phyloP scores from a whole-genome alignment of 2,797 vertebrate species.

The Pristis pectinata region DNA sequence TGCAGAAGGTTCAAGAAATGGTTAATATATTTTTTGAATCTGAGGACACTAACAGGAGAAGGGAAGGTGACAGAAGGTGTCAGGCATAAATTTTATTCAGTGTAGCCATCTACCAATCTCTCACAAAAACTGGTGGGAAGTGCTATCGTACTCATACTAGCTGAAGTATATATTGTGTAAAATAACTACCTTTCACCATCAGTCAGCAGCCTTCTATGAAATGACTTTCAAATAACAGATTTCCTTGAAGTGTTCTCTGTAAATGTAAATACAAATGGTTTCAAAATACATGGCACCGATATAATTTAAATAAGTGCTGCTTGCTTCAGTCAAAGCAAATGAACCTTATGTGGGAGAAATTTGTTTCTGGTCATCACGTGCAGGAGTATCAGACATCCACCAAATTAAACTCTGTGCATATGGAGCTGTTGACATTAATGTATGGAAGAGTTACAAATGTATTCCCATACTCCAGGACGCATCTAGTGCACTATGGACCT shows the following conservation, averaged over 20 bases:
- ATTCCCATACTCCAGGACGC: too few species aligned
- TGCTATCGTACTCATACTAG: not conserved
- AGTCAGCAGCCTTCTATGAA: not conserved
- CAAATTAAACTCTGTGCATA: too few species aligned
- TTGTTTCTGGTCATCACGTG: too few species aligned
- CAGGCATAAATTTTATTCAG: slow-evolving; percentile 25
- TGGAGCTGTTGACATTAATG: too few species aligned
- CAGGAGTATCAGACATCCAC: too few species aligned
- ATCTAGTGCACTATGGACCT: too few species aligned
- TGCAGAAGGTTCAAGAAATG: slow-evolving; percentile 34
- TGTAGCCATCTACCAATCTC: not conserved
- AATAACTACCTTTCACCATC: slow-evolving; percentile 23
- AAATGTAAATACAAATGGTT: slow-evolving; percentile 31
- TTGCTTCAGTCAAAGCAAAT: slow-evolving; percentile 27
- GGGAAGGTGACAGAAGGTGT: slow-evolving; percentile 36
- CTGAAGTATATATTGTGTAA: slow-evolving; percentile 27
- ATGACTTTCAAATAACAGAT: slow-evolving; percentile 29
- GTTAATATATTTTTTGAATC: slow-evolving; percentile 34
- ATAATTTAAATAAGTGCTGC: slow-evolving; percentile 8
- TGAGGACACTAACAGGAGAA: slow-evolving; percentile 32
- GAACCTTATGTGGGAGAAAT: not conserved
- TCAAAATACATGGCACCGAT: slow-evolving; percentile 23
- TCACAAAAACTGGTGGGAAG: slow-evolving; percentile 15
- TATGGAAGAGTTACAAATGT: too few species aligned
- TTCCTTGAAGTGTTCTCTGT: slow-evolving; percentile 20